Evolutionary conservation across 2,113 vertebrate genomes (phyloP), one percentile per base, ranked within the genome.

Genomic region (Mobula birostris): DNA sequence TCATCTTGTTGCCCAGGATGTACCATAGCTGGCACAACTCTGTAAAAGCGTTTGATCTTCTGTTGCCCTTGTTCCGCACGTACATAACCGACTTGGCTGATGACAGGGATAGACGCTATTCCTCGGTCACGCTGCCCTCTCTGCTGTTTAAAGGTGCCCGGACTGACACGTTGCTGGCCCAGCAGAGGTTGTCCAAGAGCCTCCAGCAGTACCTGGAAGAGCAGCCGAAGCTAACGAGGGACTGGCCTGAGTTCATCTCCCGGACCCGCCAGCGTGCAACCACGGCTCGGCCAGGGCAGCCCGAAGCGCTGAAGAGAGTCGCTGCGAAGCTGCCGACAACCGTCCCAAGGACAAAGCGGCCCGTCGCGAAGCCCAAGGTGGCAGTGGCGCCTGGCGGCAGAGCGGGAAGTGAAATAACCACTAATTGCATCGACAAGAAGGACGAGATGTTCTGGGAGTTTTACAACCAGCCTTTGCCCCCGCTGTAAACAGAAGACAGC

Each of bases 131-230:
- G 17, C 63, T 36, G 14, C 85, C 63, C 61, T 2, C 66, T 90
- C 61, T 68, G 29, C 85, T 90, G 58, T 90, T 90, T 19, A 32
- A 90, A 90, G 85, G 85, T 90, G 85, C 32, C 85, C 40, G 85
- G 85, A 90, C 61, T 7, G 2, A 61, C 0, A 63, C 63, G 12
- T 61, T 66, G 29, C 29, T 66, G 61, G 61, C 85, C 85, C 14
- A 7, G 12, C 7, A 90, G n/a, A 66, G 27, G 61, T 63, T 66
- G 85, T 66, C 85, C 1, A 68, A 29, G 7, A 8, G 19, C 29
- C 85, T 66, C 61, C 85, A 90, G 85, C 14, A 7, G 29, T 32
- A 66, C 61, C 17, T 66, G 1, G 29, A 32, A 19, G 61, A 66
- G 61, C 85, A 7, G n/a, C 29, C 14, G 5, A 66, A 90, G n/a